phyloP scores from a whole-genome alignment of 2,113 vertebrate species.

The Nesogale talazaci region DNA sequence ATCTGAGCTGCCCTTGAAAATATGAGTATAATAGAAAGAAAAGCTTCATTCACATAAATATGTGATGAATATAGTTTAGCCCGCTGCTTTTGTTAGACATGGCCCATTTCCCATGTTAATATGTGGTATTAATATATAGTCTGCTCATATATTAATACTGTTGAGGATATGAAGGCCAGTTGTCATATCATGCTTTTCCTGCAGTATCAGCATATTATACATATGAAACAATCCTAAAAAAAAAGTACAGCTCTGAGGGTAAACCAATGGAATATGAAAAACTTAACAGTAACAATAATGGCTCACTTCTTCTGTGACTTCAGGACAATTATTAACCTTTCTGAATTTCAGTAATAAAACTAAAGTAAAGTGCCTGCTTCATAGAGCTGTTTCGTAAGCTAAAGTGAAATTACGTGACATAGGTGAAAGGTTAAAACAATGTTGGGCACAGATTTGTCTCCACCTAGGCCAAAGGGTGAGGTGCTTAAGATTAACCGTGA shows the following conservation, averaged over 20 bases:
- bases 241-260: not conserved
- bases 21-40: conserved; percentile 12
- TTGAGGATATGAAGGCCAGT: not conserved
- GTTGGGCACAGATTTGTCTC: not conserved
- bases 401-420: conserved; percentile 39
- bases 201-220: not conserved
- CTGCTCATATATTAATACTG: conserved; percentile 1
- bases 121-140: conserved; percentile 37
- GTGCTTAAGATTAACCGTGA: conserved; percentile 42
- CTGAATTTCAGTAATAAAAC: conserved; percentile 50
- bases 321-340: conserved; percentile 42
- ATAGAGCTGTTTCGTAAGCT: not conserved
- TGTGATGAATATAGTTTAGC: conserved; percentile 16
- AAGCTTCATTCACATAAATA: conserved; percentile 25
- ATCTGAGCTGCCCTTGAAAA: conserved; percentile 32
- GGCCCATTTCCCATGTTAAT: conserved; percentile 10
- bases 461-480: not conserved
- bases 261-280: conserved; percentile 35
- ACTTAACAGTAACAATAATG: not conserved
- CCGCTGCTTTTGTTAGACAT: conserved; percentile 30
- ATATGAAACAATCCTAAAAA: conserved; percentile 26
- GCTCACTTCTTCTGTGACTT: conserved; percentile 27
- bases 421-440: conserved; percentile 35
- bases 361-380: conserved; percentile 32
- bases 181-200: conserved; percentile 26